Conservation (phyloP, 1,140 invertebrate species). For the Homarus americanus region DNA sequence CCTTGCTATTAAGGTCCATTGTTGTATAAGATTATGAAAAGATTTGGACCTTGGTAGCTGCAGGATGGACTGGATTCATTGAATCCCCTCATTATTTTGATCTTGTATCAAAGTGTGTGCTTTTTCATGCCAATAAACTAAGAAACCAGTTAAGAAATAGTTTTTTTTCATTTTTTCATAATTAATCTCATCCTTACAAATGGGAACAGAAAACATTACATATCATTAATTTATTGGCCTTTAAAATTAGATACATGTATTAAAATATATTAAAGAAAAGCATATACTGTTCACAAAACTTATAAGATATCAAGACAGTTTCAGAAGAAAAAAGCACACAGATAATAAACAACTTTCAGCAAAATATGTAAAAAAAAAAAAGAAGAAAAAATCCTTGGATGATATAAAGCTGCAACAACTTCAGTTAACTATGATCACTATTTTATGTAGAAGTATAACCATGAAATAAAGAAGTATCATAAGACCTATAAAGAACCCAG, state of each 20-base stretch:
- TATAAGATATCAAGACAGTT: not conserved
- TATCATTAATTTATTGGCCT: not conserved
- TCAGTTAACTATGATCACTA: no score
- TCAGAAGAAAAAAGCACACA: not conserved
- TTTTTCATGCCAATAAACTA: slow-evolving; percentile 74
- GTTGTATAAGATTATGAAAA: slow-evolving; percentile 73
- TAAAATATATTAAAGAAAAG: slow-evolving; percentile 7
- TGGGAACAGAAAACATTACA: not conserved
- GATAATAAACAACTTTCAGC: not conserved
- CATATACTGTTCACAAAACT: not conserved
- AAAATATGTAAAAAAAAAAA: not conserved
- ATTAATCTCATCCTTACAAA: not conserved
- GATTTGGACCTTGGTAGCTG: slow-evolving; percentile 73
- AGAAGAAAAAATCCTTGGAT: no score
- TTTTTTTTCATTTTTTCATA: slow-evolving; percentile 20
- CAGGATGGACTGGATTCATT: slow-evolving; percentile 72
- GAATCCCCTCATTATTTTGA: slow-evolving; percentile 74
- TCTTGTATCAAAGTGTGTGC: slow-evolving; percentile 74
- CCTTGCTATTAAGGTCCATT: slow-evolving; percentile 74
- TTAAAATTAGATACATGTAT: not conserved
- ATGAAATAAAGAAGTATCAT: no score
- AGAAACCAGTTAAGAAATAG: slow-evolving; percentile 68
- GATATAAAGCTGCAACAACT: no score
- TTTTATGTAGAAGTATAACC: no score
- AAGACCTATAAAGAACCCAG: no score